phyloP scores from a whole-genome alignment of 2,888 invertebrate genomes.

The Atrina japonica region DNA sequence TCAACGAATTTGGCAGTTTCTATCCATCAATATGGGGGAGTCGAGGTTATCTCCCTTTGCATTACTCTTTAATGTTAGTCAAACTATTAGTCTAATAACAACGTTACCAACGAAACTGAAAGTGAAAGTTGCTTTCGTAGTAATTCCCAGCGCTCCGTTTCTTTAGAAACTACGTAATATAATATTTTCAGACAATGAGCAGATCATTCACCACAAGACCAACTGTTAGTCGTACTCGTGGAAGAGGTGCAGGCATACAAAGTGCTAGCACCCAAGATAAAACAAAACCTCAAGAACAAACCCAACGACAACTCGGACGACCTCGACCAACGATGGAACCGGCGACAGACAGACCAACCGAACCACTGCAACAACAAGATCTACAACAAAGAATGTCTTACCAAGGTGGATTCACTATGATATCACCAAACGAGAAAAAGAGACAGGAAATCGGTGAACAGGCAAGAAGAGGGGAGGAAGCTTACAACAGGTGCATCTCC shows the following conservation, averaged over 20 bases:
- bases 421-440: constrained; percentile 53
- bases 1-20: too few relatives aligned
- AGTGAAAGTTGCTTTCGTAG: too few relatives aligned
- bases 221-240: constrained; percentile 42
- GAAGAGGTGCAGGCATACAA: constrained; percentile 48
- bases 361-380: constrained; percentile 2
- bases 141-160: too few relatives aligned
- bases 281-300: not conserved
- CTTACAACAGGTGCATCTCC: constrained; percentile 16
- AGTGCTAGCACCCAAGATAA: not conserved
- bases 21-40: too few relatives aligned
- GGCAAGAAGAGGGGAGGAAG: constrained; percentile 11
- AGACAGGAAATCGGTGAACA: constrained; percentile 44
- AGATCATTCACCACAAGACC: constrained; percentile 48
- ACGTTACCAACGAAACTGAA: too few relatives aligned
- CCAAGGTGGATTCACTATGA: constrained; percentile 51
- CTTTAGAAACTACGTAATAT: too few relatives aligned
- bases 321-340: not conserved
- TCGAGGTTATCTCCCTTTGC: too few relatives aligned
- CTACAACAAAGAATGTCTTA: constrained; percentile 28
- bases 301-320: not conserved
- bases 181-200: constrained; percentile 37
- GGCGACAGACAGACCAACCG: constrained; percentile 8
- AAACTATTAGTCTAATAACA: too few relatives aligned
- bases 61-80: too few relatives aligned